Evolutionary conservation across 2,888 invertebrate genomes (phyloP).

Genomic region (Agrotis puta): DNA sequence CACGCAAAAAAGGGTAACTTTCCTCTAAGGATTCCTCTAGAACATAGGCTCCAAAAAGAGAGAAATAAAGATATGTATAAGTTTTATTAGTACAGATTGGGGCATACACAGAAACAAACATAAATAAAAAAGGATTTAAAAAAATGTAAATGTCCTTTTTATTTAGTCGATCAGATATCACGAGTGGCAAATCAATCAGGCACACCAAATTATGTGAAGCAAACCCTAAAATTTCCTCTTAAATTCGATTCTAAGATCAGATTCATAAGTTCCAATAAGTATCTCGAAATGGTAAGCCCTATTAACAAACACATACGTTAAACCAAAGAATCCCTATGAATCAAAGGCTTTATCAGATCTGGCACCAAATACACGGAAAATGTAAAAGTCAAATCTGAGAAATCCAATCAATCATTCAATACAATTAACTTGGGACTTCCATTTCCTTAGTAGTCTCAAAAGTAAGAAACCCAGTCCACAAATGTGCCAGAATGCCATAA

Average conservation of each 20-base stretch:
- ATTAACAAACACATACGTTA: not conserved
- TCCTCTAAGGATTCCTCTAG: not conserved
- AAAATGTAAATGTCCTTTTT: too few relatives aligned
- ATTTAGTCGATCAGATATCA: too few relatives aligned
- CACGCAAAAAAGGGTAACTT: not conserved
- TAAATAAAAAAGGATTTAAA: too few relatives aligned
- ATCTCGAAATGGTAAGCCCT: not conserved
- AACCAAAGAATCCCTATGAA: not conserved
- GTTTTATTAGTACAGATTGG: too few relatives aligned
- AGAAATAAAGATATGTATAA: too few relatives aligned
- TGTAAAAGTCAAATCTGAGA: conserved; percentile 16
- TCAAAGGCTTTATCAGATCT: conserved; percentile 35
- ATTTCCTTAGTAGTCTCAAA: conserved; percentile 15
- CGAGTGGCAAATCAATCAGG: too few relatives aligned
- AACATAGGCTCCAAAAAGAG: too few relatives aligned
- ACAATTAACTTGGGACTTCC: conserved; percentile 29
- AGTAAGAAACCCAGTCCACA: conserved; percentile 16
- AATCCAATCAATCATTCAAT: conserved; percentile 25
- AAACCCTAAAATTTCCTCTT: not conserved
- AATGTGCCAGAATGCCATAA: conserved; percentile 36
- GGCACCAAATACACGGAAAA: conserved; percentile 18
- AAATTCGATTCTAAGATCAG: not conserved
- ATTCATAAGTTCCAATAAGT: conserved; percentile 5
- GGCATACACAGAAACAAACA: too few relatives aligned
- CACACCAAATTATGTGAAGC: too few relatives aligned